Conservation (phyloP, 2,888 invertebrate species). For the Gibbula magus region DNA sequence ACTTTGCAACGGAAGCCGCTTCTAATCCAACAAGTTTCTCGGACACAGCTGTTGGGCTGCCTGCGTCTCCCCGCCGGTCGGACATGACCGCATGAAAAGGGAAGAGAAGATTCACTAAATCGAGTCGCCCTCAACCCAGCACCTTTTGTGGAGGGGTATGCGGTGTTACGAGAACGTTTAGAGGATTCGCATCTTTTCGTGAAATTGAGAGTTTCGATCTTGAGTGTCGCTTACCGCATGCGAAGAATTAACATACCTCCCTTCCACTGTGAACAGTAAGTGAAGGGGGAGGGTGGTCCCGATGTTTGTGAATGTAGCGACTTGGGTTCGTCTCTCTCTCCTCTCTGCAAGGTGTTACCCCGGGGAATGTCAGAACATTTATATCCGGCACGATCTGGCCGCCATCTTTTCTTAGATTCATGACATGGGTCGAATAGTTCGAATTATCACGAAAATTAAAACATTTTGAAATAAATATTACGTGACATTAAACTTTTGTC, state of each 20-base stretch:
- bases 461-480: too few species aligned
- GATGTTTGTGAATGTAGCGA: neutral
- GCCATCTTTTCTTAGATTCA: neutral
- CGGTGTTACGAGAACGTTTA: slow-evolving; percentile 9
- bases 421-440: neutral
- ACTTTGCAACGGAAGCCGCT: neutral
- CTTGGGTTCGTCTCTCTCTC: neutral
- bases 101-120: neutral
- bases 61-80: neutral
- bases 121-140: neutral
- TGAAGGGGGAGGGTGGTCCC: slow-evolving; percentile 1
- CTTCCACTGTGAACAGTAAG: neutral
- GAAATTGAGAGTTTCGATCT: neutral
- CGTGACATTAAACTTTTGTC: too few species aligned
- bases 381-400: neutral
- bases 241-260: slow-evolving; percentile 2
- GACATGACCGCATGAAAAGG: slow-evolving; percentile 10
- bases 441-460: too few species aligned
- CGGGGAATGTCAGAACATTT: neutral
- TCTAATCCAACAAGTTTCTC: neutral
- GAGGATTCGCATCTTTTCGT: neutral
- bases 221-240: neutral
- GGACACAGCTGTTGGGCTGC: neutral
- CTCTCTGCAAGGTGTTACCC: neutral
- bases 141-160: neutral